These are phyloP conservation scores for Pedionomus torquatus DNA, from an alignment of 2,113 vertebrate species.

Conservation along the genomic window DNA sequence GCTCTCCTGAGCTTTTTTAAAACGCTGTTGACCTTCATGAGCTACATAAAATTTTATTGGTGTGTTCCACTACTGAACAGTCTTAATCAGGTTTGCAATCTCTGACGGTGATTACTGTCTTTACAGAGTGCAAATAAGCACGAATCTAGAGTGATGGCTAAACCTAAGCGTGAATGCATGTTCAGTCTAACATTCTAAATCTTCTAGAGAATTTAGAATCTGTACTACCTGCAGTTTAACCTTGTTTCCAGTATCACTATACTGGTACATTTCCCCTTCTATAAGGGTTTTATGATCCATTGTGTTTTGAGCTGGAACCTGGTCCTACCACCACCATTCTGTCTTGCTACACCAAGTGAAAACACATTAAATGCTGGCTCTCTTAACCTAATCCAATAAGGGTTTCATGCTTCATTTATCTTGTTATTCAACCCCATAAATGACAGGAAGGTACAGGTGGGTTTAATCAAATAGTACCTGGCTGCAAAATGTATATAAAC, in stretches of 20 bases:
- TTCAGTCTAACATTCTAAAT: background rate
- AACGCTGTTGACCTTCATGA: background rate
- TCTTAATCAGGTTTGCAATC: background rate
- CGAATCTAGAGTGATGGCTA: background rate
- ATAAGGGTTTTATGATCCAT: background rate
- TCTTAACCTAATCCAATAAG: background rate
- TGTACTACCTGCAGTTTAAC: background rate
- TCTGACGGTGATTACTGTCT: background rate
- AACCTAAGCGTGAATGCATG: background rate
- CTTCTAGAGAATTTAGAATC: background rate
- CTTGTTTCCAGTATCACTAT: background rate
- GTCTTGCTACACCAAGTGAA: background rate
- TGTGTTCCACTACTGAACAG: background rate
- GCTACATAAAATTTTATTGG: background rate
- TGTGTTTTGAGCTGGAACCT: background rate
- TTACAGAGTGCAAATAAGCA: background rate
- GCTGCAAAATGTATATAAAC: background rate
- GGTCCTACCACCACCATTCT: background rate
- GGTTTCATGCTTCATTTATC: background rate
- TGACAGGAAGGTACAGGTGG: background rate
- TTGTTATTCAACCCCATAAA: background rate
- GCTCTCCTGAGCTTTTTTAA: background rate
- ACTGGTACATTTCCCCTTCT: background rate
- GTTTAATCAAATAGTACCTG: background rate
- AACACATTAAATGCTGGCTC: background rate